Base-by-base conservation (phyloP, 1,140 invertebrate genomes). In the Trypoxylus dichotomus region DNA sequence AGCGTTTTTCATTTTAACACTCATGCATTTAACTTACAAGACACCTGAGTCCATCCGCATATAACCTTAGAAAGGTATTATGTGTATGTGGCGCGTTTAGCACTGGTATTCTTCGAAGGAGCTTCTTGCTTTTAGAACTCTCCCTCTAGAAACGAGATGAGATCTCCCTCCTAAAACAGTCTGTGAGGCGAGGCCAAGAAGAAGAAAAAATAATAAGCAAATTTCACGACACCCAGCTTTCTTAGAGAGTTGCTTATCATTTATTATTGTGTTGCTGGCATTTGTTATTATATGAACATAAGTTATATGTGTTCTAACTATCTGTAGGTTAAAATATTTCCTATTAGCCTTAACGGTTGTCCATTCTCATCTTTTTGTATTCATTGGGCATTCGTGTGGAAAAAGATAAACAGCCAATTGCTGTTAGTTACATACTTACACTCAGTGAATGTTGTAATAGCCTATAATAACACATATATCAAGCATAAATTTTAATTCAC, bases 121-220 rank as follows among this genome's bases (percentile, higher is more conserved):
- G 74, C n/a, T 43, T 47, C 42, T 76, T 76, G 32, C 74, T 76
- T 76, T 76, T 76, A 76, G 42, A 47, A 76, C 42, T 76, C 74
- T 76, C 74, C 74, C 74, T 76, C 43, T 58, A 25, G 19, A 29
- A 74, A 74, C 29, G 72, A 37, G 72, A 43, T 41, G 72, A 74
- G 24, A 74, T 74, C 72, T 74, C 60, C 60, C 60, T 68, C 60
- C 60, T 68, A 68, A 68, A 68, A 29, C 60, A 24, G 60, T 54
- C 11, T 54, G 6, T 19, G 47, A 37, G 32, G 32, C 47, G 47
- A 58, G 47, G 0, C 5, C 47, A 21, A n/a, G 1, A 68, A 29
- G 27, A 68, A 27, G 19, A 37, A 37, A 37, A 68, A 68, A 29
- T 11, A 68, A 68, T 5, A 5, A n/a, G 19, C 13, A 68, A 68